Percentiles rank a stretch among this genome's conserved stretches.
These are phyloP conservation scores for Sebastes vulpes DNA, from an alignment of 2,797 vertebrate genomes.

Conservation along the genomic window DNA sequence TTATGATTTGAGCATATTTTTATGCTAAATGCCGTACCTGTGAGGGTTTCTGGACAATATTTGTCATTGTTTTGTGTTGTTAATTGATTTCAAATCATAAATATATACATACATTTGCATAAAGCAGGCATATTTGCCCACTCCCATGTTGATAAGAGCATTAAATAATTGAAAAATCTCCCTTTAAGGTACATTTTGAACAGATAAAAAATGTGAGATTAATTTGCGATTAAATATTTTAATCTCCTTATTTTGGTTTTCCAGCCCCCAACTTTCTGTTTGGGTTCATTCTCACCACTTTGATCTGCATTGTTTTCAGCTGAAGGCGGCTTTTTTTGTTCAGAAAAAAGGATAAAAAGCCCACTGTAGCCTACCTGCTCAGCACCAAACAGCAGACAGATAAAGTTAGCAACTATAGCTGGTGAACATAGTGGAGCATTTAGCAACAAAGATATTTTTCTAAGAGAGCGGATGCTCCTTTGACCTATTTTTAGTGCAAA, in stretches of 20 bases:
- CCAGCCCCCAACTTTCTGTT: background rate
- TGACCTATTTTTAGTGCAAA: background rate
- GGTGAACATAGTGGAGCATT: background rate
- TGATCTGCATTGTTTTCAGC: background rate
- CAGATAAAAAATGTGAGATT: no score
- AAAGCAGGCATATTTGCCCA: no score
- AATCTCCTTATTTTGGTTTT: background rate
- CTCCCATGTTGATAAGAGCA: no score
- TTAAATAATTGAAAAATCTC: no score
- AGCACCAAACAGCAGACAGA: background rate
- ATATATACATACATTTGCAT: rapidly evolving
- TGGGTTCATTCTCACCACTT: background rate
- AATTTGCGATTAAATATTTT: no score
- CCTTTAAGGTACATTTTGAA: no score
- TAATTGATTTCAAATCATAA: no score
- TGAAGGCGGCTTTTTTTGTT: background rate
- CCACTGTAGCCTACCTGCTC: background rate
- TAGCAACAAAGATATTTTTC: background rate
- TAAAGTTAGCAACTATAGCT: background rate
- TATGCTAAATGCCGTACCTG: no score
- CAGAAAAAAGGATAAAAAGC: background rate
- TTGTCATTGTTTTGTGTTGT: no score
- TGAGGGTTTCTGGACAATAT: no score
- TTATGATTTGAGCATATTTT: no score
- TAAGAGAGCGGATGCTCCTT: background rate